A percentile compares a stretch with the other conserved stretches of the same genome.
These are phyloP conservation scores for Lithophane socia DNA, from an alignment of 2,888 invertebrate genomes.

Conservation along the genomic window DNA sequence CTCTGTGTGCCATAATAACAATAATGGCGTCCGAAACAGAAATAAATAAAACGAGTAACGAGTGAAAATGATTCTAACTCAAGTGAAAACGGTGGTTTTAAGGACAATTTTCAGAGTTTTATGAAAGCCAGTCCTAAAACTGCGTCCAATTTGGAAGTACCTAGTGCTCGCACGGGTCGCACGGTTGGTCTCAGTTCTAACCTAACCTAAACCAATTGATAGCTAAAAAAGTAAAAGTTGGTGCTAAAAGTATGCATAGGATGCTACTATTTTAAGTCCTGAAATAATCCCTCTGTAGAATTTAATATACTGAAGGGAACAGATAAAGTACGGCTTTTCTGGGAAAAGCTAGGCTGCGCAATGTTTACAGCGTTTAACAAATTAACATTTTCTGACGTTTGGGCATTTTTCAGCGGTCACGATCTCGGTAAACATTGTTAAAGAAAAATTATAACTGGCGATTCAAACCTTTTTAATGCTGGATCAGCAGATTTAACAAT, in stretches of 20 bases:
- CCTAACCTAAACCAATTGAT: too few relatives aligned
- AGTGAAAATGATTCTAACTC: too few relatives aligned
- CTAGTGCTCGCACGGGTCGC: too few relatives aligned
- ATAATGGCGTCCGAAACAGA: too few relatives aligned
- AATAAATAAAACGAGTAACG: too few relatives aligned
- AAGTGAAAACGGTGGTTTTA: too few relatives aligned
- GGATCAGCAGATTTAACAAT: neutral
- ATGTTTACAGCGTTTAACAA: slow-evolving; percentile 10
- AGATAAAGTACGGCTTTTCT: neutral
- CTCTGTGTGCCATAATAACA: too few relatives aligned
- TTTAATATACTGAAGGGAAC: slow-evolving; percentile 7
- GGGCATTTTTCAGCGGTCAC: neutral
- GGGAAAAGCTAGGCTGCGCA: slow-evolving; percentile 12
- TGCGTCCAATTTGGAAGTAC: too few relatives aligned
- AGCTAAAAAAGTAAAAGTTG: neutral
- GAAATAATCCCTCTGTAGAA: neutral
- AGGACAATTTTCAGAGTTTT: too few relatives aligned
- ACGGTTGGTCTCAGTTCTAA: too few relatives aligned
- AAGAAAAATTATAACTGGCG: neutral
- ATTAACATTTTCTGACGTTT: slow-evolving; percentile 15
- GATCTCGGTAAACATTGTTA: slow-evolving; percentile 19
- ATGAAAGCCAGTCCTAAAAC: too few relatives aligned
- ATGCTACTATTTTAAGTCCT: neutral
- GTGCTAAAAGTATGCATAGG: neutral
- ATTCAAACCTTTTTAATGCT: slow-evolving; percentile 11